Evolutionary conservation across 53 echinoderm and acorn worm genomes (phyloP), one percentile per base, ranked within the genome.

Genomic region (Glandiceps talaboti): DNA sequence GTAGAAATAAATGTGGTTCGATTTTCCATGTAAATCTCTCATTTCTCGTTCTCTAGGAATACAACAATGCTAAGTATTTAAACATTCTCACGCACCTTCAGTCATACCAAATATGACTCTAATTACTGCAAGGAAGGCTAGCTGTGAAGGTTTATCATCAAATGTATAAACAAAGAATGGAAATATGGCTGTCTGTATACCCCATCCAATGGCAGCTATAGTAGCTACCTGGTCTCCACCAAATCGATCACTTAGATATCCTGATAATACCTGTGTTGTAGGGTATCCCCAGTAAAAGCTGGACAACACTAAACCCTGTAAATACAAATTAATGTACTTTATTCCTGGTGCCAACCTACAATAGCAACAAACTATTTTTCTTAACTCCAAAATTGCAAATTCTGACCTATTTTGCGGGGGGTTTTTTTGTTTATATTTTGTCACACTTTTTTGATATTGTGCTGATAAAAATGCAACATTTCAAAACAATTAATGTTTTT

Each of bases 211-310:
- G 0, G 91, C 90, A 0, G 93, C 90, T 30, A 82, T 74, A 27
- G 85, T 85, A 25, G 93, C 80, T 28, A 96, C 89, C 77, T 91
- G 84, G 32, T 93, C 97, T 32, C 97, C 97, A 6, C 97, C 97
- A 31, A 93, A 89, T 73, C 83, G 86, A 64, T 96, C 97, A 64
- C 97, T 96, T 64, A 93, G 76, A 33, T 88, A 84, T 27, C 97
- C 97, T 32, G 92, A 92, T 1, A 91, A 81, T 29, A 96, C 89
- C 79, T 96, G 97, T 29, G 88, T 89, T 83, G 88, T 81, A 30
- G 92, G 90, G 76, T 96, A 96, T n/a, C 97, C 97, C 97, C 97
- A 96, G 83, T 92, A 87, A 89, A 96, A 96, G 27, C 90, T 88
- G 1, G 90, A 89, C 0, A 96, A 78, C 1, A 92, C 97, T 31